Conservation (phyloP, 2,888 invertebrate species). For the Drosophila ustulata region DNA sequence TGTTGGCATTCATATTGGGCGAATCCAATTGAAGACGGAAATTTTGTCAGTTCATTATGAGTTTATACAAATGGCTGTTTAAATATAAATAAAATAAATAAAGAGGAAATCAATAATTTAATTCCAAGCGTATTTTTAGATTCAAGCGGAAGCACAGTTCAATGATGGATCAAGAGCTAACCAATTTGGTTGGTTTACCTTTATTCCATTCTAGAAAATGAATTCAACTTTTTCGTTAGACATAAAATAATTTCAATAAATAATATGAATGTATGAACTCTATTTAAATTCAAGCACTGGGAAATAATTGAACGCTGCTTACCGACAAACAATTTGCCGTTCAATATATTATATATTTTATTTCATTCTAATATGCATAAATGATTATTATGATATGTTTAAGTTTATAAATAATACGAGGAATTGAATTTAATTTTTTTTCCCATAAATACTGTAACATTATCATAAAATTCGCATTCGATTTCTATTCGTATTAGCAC, state of each 20-base stretch:
- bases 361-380: too few species aligned
- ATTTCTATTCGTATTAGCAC: conserved; percentile 6
- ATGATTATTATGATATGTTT: background rate
- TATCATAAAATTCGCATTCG: conserved; percentile 7
- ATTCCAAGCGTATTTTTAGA: background rate
- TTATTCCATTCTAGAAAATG: too few species aligned
- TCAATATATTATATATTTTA: too few species aligned
- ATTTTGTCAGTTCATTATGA: conserved; percentile 4
- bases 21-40: conserved; percentile 7
- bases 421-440: background rate
- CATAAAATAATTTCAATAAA: background rate
- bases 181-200: background rate
- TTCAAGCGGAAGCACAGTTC: conserved; percentile 3
- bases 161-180: background rate
- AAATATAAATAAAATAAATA: conserved; percentile 12
- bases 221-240: background rate
- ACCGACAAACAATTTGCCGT: too few species aligned
- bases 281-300: background rate
- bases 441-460: conserved; percentile 1
- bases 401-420: conserved; percentile 1
- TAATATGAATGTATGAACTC: background rate
- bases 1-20: background rate
- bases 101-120: conserved; percentile 7
- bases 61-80: conserved; percentile 5
- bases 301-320: too few species aligned